Conservation (phyloP, 2,797 vertebrate species). For the Eutrigla gurnardus region DNA sequence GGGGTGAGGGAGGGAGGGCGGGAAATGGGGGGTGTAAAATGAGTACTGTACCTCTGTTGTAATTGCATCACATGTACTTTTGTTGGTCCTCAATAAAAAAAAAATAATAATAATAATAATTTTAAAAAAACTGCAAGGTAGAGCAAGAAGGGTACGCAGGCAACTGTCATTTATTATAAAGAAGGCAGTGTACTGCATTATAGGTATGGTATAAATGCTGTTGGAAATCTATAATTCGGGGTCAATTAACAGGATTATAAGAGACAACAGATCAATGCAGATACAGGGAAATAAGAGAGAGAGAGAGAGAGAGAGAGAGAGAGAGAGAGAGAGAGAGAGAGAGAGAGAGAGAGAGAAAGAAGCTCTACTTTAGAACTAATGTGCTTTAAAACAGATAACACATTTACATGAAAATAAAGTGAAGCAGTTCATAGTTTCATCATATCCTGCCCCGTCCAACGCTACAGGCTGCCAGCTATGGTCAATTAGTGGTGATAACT, state of each 20-base stretch:
- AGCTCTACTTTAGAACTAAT: constrained; percentile 11
- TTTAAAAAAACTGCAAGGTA: neutral
- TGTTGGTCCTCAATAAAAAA: neutral
- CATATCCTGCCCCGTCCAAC: constrained; percentile 7
- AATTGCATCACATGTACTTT: no score
- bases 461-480: constrained; percentile 22
- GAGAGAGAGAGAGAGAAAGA: constrained; percentile 7
- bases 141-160: neutral
- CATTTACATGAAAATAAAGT: constrained; percentile 29
- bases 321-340: neutral
- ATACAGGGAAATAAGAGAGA: constrained; percentile 20
- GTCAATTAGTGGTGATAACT: constrained; percentile 57
- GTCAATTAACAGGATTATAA: constrained; percentile 45
- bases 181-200: neutral
- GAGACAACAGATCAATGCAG: constrained; percentile 44
- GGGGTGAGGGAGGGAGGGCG: no score
- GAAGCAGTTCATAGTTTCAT: constrained; percentile 32
- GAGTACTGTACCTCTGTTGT: no score
- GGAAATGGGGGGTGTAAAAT: neutral
- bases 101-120: neutral
- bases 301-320: neutral
- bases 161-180: constrained; percentile 5
- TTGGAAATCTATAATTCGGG: constrained; percentile 41
- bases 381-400: constrained; percentile 23
- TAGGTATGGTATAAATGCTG: constrained; percentile 25